Evolutionary conservation across 2,113 vertebrate genomes (phyloP).

Genomic region (Fulica atra): DNA sequence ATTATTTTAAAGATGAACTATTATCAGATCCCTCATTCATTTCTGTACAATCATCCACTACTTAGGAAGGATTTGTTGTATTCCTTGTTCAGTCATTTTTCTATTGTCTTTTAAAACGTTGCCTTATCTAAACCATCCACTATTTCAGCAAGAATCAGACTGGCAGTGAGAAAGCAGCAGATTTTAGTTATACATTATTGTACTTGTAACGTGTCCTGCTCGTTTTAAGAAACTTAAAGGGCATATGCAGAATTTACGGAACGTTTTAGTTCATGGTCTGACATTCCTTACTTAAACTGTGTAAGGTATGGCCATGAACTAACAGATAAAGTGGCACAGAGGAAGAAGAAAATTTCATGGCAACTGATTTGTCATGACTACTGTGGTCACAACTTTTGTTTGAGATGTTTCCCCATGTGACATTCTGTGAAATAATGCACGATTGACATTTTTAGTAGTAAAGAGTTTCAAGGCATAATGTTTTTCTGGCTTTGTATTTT

Average conservation of each 20-base stretch:
- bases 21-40: neutral
- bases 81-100: neutral
- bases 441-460: neutral
- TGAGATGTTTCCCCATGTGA: neutral
- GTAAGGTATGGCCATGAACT: neutral
- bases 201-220: neutral
- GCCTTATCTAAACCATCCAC: neutral
- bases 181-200: neutral
- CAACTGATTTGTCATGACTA: neutral
- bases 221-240: slow-evolving; percentile 5
- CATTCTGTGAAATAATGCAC: neutral
- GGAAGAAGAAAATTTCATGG: neutral
- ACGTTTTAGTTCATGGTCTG: neutral
- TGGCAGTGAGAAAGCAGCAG: neutral
- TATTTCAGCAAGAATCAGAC: neutral
- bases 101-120: neutral
- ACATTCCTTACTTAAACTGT: neutral
- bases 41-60: neutral
- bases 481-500: neutral
- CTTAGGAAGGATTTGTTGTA: neutral
- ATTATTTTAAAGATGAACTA: neutral
- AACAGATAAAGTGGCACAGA: neutral
- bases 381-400: neutral
- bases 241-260: neutral
- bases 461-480: neutral